These are phyloP conservation scores for Lynx canadensis DNA, from an alignment of 2,113 vertebrate species.

Conservation along the genomic window DNA sequence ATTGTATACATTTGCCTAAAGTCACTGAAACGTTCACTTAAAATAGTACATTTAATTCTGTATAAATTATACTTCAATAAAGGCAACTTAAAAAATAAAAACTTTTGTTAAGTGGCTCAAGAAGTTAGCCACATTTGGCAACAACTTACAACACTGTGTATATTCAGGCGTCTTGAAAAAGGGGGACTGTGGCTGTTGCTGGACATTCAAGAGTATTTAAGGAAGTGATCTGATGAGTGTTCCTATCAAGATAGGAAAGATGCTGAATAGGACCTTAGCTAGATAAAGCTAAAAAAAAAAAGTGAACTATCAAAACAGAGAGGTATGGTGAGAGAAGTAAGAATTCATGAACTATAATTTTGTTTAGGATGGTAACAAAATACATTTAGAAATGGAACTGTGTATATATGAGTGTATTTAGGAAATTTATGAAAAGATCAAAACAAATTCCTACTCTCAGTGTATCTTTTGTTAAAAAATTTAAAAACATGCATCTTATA, in stretches of 20 bases:
- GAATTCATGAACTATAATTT: background rate
- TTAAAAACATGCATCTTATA: background rate
- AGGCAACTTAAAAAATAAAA: constrained; percentile 12
- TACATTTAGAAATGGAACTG: background rate
- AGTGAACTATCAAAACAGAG: background rate
- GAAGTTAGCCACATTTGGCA: background rate
- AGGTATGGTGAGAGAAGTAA: background rate
- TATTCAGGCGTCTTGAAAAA: background rate
- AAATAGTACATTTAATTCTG: background rate
- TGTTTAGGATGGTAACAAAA: background rate
- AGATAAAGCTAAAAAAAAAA: background rate
- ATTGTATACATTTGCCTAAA: background rate
- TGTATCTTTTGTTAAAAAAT: background rate
- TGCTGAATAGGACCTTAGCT: background rate
- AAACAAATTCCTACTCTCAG: background rate
- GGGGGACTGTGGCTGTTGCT: background rate
- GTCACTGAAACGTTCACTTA: background rate
- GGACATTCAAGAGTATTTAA: background rate
- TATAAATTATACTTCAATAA: constrained; percentile 9
- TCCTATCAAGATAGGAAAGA: background rate
- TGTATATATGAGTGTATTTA: background rate
- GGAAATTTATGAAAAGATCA: background rate
- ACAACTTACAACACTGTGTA: background rate
- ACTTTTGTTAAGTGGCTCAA: background rate
- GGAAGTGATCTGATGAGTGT: background rate